Conservation (phyloP, 37 sponge, comb jelly and placozoan genomes). For the Chondrilla cf. caribensis region DNA sequence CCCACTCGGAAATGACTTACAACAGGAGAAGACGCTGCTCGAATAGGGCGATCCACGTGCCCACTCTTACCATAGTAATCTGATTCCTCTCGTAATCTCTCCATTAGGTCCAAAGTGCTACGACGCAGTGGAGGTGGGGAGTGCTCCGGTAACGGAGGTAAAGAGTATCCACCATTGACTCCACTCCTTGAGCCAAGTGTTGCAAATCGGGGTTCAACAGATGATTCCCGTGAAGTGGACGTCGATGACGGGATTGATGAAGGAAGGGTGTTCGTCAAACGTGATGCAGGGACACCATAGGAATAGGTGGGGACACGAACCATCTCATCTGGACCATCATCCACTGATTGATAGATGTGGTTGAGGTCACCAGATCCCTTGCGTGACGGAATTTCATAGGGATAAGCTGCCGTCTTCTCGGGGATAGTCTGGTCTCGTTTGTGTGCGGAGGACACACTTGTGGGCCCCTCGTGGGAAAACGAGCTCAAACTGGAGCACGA, state of each 20-base stretch:
- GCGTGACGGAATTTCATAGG: not conserved
- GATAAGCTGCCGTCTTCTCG: not conserved
- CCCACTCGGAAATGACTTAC: not conserved
- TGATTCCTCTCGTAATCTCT: not conserved
- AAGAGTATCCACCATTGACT: not conserved
- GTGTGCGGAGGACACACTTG: not conserved
- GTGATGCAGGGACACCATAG: not conserved
- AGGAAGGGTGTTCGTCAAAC: slow-evolving; percentile 3
- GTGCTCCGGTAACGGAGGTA: not conserved
- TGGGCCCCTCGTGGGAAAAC: not conserved
- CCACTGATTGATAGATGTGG: slow-evolving; percentile 7
- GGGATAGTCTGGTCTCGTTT: not conserved
- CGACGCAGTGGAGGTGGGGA: slow-evolving; percentile 19
- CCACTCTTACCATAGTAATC: not conserved
- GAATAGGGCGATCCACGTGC: not conserved
- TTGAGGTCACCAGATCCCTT: not conserved
- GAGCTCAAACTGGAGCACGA: not conserved
- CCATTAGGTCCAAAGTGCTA: slow-evolving; percentile 3
- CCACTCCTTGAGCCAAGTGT: not conserved
- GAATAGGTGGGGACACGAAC: not conserved
- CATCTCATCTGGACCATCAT: not conserved
- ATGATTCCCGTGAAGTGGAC: slow-evolving; percentile 40
- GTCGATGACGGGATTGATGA: slow-evolving; percentile 21
- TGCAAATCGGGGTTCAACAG: slow-evolving; percentile 18
- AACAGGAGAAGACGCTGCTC: not conserved